Base-by-base conservation (phyloP, 2,888 invertebrate species). In the Nebria salina region DNA sequence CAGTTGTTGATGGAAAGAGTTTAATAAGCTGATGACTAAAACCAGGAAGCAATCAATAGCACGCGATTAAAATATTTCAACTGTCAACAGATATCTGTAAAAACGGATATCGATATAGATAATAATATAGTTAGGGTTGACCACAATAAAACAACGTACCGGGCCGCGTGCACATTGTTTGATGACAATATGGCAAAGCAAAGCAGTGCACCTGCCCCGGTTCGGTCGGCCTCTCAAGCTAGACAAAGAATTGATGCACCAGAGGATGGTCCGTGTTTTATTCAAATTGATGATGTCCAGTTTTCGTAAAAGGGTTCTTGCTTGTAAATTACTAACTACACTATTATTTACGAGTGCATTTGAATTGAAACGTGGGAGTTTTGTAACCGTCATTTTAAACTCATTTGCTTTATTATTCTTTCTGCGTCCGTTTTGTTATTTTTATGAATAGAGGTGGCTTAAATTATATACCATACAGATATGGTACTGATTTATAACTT, bases 281-380 rank as follows among this genome's bases (percentile, higher is more conserved):
- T 70, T 70, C 70, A 70, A 70, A 70, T 70, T 70, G 34, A 70
- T 25, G 70, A 70, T 70, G 70, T 70, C 70, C 70, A 70, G 26
- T 26, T 54, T 54, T 54, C 54, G 54, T 54, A 54, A 54, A 54
- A 54, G 70, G 25, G 70, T 25, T 34, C 26, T 34, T 3, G 66
- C 66, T 25, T 25, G 15, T 66, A 25, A 66, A 66, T 73, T 65
- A 20, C 74, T 79, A 79, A 79, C 74, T 66, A 79, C 68, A n/a
- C 43, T 79, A 79, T 79, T 79, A 79, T 79, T 79, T 79, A 79
- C 66, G 66, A 66, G 79, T 43, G 79, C 65, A 72, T 75, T 74
- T 74, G 79, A 79, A 79, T 8, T 79, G 79, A 74, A 68, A 79
- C 75, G 79, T 79, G 79, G 79, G 79, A 79, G 79, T 79, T 72